Evolutionary conservation across 2,797 vertebrate species (phyloP).

Genomic region (Cryptoblepharus egeriae): DNA sequence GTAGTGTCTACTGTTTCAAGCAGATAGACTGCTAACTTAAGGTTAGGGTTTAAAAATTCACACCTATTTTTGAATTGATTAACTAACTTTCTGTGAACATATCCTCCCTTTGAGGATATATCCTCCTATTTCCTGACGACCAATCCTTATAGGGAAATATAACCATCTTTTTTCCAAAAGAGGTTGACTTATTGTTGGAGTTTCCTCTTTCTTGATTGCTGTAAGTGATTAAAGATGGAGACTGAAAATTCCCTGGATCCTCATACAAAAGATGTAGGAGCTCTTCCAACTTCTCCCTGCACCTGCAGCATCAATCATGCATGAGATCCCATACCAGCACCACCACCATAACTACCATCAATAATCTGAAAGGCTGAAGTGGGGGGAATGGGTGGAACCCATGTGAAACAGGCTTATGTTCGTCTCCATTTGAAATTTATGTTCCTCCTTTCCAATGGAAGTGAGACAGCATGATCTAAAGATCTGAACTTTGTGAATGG

Average conservation of each 20-base stretch:
- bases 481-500: not conserved
- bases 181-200: not conserved
- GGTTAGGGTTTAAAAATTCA: not conserved
- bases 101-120: constrained; percentile 14
- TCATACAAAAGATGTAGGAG: constrained; percentile 11
- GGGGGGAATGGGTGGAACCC: constrained; percentile 24
- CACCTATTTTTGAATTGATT: not conserved
- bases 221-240: constrained; percentile 22
- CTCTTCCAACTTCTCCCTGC: constrained; percentile 36
- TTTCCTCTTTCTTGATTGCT: not conserved
- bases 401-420: constrained; percentile 33
- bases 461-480: not conserved
- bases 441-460: constrained; percentile 11
- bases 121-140: not conserved
- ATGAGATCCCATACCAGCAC: constrained; percentile 34
- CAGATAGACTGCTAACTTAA: too few species aligned
- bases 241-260: constrained; percentile 15
- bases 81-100: constrained; percentile 2
- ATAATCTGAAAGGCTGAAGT: constrained; percentile 44
- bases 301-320: constrained; percentile 38
- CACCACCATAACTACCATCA: constrained; percentile 3
- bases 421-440: constrained; percentile 31
- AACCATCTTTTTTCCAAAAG: not conserved
- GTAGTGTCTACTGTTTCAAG: too few species aligned
- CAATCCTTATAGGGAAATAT: constrained; percentile 23